Percentiles rank a stretch among this genome's conserved stretches.
These are phyloP conservation scores for Arenaria interpres DNA, from an alignment of 2,113 vertebrate species.

Conservation along the genomic window DNA sequence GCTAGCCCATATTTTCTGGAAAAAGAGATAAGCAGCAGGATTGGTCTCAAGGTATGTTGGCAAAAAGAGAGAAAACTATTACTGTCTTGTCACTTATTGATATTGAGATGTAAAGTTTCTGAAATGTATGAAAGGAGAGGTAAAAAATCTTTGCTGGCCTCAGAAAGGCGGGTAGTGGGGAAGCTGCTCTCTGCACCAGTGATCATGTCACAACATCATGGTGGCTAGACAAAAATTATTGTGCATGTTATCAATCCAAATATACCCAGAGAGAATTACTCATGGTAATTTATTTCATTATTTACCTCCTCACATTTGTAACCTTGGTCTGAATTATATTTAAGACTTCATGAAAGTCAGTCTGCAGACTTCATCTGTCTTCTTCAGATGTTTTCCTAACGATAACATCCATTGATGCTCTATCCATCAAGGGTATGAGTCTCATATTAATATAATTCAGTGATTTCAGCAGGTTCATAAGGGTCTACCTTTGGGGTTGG, in stretches of 20 bases:
- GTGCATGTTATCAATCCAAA: background rate
- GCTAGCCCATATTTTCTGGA: background rate
- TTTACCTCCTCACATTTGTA: background rate
- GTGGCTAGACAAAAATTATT: background rate
- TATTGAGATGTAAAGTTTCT: background rate
- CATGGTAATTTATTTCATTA: background rate
- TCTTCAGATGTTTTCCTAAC: background rate
- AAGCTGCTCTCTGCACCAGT: background rate
- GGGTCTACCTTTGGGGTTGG: background rate
- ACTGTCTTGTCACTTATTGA: background rate
- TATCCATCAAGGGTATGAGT: background rate
- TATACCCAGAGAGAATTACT: background rate
- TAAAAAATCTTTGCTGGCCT: background rate
- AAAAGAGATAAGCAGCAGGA: background rate
- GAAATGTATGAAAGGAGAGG: background rate
- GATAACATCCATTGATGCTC: background rate
- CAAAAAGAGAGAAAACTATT: background rate
- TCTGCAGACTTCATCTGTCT: background rate
- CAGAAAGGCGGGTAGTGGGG: background rate
- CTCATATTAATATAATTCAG: background rate
- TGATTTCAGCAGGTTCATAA: background rate
- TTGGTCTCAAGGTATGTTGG: constrained; percentile 1
- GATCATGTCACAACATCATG: background rate
- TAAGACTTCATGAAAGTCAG: background rate
- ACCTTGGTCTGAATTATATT: background rate